Evolutionary conservation across 2,888 invertebrate genomes (phyloP).

Genomic region (Sacculina carcini): DNA sequence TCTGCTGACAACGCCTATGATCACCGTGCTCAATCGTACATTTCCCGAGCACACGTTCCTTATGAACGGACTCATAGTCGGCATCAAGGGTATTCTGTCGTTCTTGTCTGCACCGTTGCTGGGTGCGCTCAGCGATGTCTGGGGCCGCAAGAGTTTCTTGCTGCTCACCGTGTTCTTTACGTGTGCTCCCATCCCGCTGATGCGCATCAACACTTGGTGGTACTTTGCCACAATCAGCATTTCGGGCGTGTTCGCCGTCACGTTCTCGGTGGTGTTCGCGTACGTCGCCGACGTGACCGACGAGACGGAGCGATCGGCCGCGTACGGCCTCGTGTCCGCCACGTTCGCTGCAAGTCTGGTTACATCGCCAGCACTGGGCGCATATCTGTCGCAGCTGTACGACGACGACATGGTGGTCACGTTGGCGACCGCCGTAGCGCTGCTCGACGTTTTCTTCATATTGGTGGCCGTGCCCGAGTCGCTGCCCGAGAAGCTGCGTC

Average conservation of each 20-base stretch:
- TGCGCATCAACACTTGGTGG: constrained; percentile 99
- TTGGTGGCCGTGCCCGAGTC: constrained; percentile 95
- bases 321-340: constrained; percentile 86
- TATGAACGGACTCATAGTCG: constrained; percentile 98
- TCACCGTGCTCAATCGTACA: constrained; percentile 74
- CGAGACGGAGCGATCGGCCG: constrained; percentile 74
- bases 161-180: constrained; percentile 95
- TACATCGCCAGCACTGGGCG: constrained; percentile 89
- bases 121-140: constrained; percentile 90
- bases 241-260: constrained; percentile 94
- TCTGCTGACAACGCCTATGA: constrained; percentile 88
- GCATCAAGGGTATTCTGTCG: constrained; percentile 88
- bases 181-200: constrained; percentile 91
- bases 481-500: constrained; percentile 66
- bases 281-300: constrained; percentile 99
- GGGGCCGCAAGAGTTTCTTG: constrained; percentile 93
- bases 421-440: constrained; percentile 73
- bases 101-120: constrained; percentile 91
- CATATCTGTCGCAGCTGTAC: constrained; percentile 43
- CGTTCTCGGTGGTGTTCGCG: constrained; percentile 96
- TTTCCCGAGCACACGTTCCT: constrained; percentile 97
- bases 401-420: constrained; percentile 66
- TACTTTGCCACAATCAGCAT: constrained; percentile 98
- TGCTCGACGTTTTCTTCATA: constrained; percentile 92
- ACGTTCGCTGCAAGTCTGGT: constrained; percentile 98